Evolutionary conservation across 2,888 invertebrate genomes (phyloP).

Genomic region (Lagria hirta): DNA sequence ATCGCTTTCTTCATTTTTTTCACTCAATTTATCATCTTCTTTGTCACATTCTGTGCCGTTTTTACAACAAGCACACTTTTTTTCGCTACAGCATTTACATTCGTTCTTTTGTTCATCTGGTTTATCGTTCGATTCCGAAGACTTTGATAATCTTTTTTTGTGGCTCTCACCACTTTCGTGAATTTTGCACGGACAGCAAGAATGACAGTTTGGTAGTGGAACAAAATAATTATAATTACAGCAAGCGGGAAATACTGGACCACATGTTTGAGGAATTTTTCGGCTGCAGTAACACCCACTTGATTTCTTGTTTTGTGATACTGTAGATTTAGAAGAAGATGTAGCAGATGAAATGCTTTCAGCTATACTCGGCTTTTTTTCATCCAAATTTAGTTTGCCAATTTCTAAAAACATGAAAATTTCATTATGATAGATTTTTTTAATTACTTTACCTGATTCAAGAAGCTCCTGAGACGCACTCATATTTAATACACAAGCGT

Average conservation of each 20-base stretch:
- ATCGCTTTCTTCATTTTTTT: not conserved
- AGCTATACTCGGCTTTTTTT: constrained; percentile 13
- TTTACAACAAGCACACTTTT: constrained; percentile 19
- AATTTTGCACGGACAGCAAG: too few relatives aligned
- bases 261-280: not conserved
- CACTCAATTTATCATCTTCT: not conserved
- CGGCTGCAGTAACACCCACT: not conserved
- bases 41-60: constrained; percentile 21
- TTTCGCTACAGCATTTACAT: constrained; percentile 16
- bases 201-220: too few relatives aligned
- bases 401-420: constrained; percentile 2
- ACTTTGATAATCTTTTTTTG: too few relatives aligned
- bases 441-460: constrained; percentile 11
- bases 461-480: constrained; percentile 8
- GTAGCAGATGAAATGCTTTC: constrained; percentile 3
- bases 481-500: constrained; percentile 3
- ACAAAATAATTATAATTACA: too few relatives aligned
- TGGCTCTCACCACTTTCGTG: too few relatives aligned
- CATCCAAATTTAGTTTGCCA: constrained; percentile 8
- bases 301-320: constrained; percentile 3
- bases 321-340: constrained; percentile 1
- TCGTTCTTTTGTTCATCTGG: not conserved
- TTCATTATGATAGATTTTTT: not conserved
- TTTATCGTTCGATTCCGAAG: too few relatives aligned
- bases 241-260: not conserved